Evolutionary conservation across 2,113 vertebrate genomes (phyloP).

Genomic region (Carlito syrichta): DNA sequence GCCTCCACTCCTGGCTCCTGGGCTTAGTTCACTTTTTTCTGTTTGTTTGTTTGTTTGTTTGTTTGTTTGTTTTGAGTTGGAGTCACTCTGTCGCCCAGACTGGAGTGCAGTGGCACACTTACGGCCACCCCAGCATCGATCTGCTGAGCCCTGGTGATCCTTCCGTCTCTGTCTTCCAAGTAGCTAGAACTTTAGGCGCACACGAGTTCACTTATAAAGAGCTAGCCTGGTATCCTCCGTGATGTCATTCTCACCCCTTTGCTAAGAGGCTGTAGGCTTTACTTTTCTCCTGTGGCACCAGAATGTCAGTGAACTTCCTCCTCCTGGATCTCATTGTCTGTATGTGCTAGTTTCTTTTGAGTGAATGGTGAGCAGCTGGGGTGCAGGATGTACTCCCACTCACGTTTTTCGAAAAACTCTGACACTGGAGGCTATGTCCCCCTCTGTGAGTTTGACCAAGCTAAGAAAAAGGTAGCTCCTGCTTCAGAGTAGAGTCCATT

Average conservation of each 20-base stretch:
- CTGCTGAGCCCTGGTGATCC: background rate
- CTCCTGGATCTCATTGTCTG: background rate
- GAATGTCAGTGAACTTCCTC: background rate
- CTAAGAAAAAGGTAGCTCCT: background rate
- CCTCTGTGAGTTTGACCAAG: background rate
- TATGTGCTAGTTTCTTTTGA: background rate
- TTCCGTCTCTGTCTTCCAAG: background rate
- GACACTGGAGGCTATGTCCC: background rate
- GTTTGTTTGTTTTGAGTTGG: too few relatives aligned
- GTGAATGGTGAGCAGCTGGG: background rate
- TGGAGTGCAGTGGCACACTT: too few relatives aligned
- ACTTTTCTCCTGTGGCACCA: background rate
- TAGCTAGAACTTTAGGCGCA: background rate
- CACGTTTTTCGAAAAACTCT: background rate
- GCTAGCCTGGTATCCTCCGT: too few relatives aligned
- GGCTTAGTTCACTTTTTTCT: too few relatives aligned
- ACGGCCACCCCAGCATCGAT: too few relatives aligned
- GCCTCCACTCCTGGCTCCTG: background rate
- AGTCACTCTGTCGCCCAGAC: background rate
- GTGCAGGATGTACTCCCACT: background rate
- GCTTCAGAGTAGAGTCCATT: background rate
- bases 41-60: too few relatives aligned
- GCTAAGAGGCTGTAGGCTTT: background rate
- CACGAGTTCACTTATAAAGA: background rate
- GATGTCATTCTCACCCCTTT: background rate